phyloP scores from a whole-genome alignment of 1,140 invertebrate species.

The Drosophila elegans region DNA sequence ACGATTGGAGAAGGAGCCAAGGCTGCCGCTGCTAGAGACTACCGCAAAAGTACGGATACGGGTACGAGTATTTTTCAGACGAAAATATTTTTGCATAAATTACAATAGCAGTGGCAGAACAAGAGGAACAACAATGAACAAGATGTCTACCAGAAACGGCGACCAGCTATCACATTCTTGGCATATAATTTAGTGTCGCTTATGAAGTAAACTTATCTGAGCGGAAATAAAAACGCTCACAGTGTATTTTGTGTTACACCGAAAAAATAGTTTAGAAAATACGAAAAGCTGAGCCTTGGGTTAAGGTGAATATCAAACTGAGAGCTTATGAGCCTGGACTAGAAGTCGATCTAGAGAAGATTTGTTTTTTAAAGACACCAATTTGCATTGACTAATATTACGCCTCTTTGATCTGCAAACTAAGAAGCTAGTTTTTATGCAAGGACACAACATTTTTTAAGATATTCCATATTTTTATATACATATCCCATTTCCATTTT shows the following conservation, averaged over 20 bases:
- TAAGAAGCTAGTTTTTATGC: too few relatives aligned
- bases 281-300: too few relatives aligned
- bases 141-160: constrained; percentile 74
- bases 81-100: constrained; percentile 83
- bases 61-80: constrained; percentile 64
- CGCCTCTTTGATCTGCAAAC: too few relatives aligned
- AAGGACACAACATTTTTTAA: too few relatives aligned
- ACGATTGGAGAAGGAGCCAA: constrained; percentile 34
- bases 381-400: too few relatives aligned
- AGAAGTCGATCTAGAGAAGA: too few relatives aligned
- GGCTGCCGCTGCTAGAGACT: constrained; percentile 2
- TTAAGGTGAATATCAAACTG: too few relatives aligned
- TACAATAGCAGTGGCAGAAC: constrained; percentile 70
- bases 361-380: too few relatives aligned
- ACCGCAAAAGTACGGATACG: constrained; percentile 6
- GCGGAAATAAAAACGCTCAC: constrained; percentile 73
- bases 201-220: constrained; percentile 84
- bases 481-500: too few relatives aligned
- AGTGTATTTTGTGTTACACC: constrained; percentile 19
- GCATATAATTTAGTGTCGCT: constrained; percentile 82
- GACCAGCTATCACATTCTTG: constrained; percentile 66
- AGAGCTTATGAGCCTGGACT: too few relatives aligned
- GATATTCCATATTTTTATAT: too few relatives aligned
- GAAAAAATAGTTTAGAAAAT: not conserved
- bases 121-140: constrained; percentile 71